phyloP scores from a whole-genome alignment of 2,888 invertebrate genomes.

The Acronicta alni region DNA sequence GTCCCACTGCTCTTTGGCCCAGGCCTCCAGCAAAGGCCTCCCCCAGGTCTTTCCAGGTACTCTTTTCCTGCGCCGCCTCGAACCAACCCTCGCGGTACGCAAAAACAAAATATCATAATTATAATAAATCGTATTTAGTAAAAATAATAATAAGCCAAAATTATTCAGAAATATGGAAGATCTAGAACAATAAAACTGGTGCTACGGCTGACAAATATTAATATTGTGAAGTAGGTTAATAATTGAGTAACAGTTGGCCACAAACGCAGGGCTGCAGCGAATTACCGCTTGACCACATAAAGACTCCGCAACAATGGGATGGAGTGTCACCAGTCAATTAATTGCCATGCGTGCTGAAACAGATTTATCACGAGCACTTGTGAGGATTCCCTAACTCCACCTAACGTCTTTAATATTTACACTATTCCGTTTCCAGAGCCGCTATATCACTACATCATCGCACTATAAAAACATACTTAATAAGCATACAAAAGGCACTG shows the following conservation, averaged over 20 bases:
- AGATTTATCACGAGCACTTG: conserved; percentile 81
- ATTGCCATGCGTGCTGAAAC: conserved; percentile 82
- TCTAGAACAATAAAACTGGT: not conserved
- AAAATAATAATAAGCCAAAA: no score
- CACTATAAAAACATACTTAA: conserved; percentile 36
- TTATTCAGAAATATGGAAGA: not conserved
- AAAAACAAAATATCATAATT: no score
- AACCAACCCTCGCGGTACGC: no score
- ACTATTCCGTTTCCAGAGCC: conserved; percentile 52
- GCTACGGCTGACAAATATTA: conserved; percentile 6
- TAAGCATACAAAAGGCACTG: conserved; percentile 53
- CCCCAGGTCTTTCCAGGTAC: no score
- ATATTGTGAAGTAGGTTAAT: conserved; percentile 12
- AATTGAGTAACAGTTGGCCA: conserved; percentile 57
- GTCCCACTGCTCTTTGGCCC: no score
- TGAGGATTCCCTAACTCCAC: conserved; percentile 70
- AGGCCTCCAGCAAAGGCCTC: no score
- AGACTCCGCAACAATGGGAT: conserved; percentile 62
- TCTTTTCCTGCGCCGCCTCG: no score
- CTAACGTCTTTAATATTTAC: conserved; percentile 49
- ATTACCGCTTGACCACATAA: conserved; percentile 74
- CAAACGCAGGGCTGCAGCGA: conserved; percentile 65
- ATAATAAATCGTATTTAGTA: no score
- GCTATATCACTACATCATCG: conserved; percentile 4
- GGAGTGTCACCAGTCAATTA: conserved; percentile 73